These are phyloP conservation scores for Macrophya annulata DNA, from an alignment of 2,888 invertebrate species.

Conservation along the genomic window DNA sequence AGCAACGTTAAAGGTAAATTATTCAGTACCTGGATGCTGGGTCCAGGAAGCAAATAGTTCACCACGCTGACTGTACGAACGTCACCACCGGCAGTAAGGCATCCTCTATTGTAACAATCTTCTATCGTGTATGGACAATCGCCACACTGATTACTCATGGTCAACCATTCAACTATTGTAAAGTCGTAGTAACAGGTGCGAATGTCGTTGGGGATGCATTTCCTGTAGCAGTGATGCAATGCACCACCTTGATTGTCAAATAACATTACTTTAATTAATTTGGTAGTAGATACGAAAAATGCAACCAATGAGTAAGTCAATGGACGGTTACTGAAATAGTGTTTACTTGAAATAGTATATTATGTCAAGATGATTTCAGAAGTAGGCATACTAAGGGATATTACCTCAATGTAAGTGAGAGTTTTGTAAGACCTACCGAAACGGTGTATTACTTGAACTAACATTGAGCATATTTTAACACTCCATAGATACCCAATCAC, in stretches of 20 bases:
- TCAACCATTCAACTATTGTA: slow-evolving; percentile 67
- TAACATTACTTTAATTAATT: background rate
- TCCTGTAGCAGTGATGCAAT: slow-evolving; percentile 67
- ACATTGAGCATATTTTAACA: background rate
- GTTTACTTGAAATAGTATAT: background rate
- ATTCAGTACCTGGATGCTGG: slow-evolving; percentile 66
- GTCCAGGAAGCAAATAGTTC: slow-evolving; percentile 70
- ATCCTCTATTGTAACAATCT: slow-evolving; percentile 65
- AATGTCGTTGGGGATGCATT: slow-evolving; percentile 63
- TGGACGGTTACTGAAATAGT: background rate
- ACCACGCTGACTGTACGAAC: slow-evolving; percentile 66
- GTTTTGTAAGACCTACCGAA: background rate
- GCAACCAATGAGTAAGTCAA: background rate
- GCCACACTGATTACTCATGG: slow-evolving; percentile 68
- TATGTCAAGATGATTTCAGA: background rate
- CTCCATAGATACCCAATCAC: too few relatives aligned
- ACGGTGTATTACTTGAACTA: background rate
- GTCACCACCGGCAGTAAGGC: slow-evolving; percentile 69
- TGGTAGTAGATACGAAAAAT: background rate
- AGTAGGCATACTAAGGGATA: background rate
- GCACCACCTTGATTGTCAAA: slow-evolving; percentile 59
- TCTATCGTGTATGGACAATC: slow-evolving; percentile 65
- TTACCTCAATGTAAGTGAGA: too few relatives aligned
- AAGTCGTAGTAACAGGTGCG: slow-evolving; percentile 68
- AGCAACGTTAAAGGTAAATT: background rate